A percentile compares a stretch with the other conserved stretches of the same genome.
phyloP scores from a whole-genome alignment of 2,113 vertebrate species.

The Mormyrus iriodes region DNA sequence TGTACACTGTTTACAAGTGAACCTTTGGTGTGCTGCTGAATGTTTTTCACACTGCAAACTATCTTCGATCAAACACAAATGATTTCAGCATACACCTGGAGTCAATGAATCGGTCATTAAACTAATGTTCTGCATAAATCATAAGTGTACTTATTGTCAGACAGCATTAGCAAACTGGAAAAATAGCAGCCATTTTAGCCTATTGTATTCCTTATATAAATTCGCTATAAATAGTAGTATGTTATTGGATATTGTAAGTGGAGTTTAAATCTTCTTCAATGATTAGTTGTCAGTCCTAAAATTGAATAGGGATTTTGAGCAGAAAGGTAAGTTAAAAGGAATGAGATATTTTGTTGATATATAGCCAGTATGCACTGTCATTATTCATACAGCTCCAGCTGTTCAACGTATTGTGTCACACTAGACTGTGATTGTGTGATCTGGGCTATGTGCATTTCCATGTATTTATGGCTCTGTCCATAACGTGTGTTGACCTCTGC shows the following conservation, averaged over 20 bases:
- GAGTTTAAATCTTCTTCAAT: neutral
- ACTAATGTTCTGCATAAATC: neutral
- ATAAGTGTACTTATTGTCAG: neutral
- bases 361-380: neutral
- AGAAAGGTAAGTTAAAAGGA: neutral
- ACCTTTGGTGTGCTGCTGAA: neutral
- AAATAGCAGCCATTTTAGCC: neutral
- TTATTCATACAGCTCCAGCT: neutral
- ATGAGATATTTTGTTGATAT: neutral
- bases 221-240: neutral
- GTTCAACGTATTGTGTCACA: neutral
- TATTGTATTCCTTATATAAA: neutral
- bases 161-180: neutral
- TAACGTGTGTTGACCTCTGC: neutral
- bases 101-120: neutral
- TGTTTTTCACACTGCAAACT: neutral
- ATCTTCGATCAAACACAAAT: neutral
- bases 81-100: neutral
- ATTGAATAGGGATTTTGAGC: neutral
- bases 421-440: neutral
- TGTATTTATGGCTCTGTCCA: neutral
- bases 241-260: neutral
- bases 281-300: neutral
- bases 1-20: neutral
- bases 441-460: neutral